A percentile compares a stretch with the other conserved stretches of the same genome.
Conservation (phyloP, 1,140 invertebrate species). For the Chlorops oryzae region DNA sequence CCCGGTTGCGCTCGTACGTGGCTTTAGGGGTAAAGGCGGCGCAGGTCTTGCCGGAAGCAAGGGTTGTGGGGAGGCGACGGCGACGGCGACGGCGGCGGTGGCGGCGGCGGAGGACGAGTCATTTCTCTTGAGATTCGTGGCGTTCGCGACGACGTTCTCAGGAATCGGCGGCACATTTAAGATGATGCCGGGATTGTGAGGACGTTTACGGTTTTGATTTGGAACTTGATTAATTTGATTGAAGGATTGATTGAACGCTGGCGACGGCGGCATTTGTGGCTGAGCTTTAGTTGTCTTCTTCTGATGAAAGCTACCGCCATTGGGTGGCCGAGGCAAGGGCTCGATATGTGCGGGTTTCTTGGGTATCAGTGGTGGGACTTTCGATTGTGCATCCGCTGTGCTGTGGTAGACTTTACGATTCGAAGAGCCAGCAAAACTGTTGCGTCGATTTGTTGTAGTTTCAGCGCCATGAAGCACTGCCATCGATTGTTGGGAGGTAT, state of each 20-base stretch:
- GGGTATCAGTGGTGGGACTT: slow-evolving; percentile 35
- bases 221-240: no score
- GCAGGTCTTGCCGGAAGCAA: slow-evolving; percentile 30
- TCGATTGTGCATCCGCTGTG: slow-evolving; percentile 9
- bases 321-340: slow-evolving; percentile 17
- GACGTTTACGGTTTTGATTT: slow-evolving; percentile 41
- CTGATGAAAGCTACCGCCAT: neutral
- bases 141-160: slow-evolving; percentile 19
- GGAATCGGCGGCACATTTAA: slow-evolving; percentile 26
- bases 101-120: neutral
- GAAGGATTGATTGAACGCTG: no score
- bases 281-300: neutral
- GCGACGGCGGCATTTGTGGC: neutral
- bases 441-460: slow-evolving; percentile 39
- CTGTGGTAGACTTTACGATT: slow-evolving; percentile 22
- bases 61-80: slow-evolving; percentile 19
- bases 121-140: slow-evolving; percentile 10
- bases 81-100: slow-evolving; percentile 1
- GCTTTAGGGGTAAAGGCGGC: slow-evolving; percentile 15
- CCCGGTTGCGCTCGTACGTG: no score
- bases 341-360: slow-evolving; percentile 36
- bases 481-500: no score
- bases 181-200: slow-evolving; percentile 30
- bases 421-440: slow-evolving; percentile 44
- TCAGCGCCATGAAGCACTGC: no score